Evolutionary conservation across 2,797 vertebrate species (phyloP).

Genomic region (Pitangus sulphuratus): DNA sequence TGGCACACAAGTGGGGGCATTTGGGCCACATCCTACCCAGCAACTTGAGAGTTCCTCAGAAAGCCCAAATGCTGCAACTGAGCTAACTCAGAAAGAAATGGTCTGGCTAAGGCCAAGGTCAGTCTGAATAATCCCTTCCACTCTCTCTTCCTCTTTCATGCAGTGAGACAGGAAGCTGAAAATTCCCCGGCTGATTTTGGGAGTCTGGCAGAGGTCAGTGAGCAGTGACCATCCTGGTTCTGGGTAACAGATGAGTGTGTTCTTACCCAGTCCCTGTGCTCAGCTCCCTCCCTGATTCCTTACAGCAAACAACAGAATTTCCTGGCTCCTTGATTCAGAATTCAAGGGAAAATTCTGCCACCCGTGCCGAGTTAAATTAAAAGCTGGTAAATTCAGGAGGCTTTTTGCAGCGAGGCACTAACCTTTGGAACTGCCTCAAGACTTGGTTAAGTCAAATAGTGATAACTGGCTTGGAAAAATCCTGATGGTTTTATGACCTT

Average conservation of each 20-base stretch:
- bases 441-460: neutral
- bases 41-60: neutral
- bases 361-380: neutral
- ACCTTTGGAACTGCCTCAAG: conserved; percentile 57
- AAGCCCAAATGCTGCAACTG: neutral
- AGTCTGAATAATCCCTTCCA: neutral
- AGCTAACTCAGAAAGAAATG: neutral
- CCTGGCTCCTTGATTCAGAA: neutral
- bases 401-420: neutral
- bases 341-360: neutral
- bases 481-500: conserved; percentile 46
- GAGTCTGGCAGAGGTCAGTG: neutral
- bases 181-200: neutral
- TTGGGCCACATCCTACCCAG: neutral
- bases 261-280: neutral
- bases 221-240: neutral
- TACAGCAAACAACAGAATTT: neutral
- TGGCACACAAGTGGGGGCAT: neutral
- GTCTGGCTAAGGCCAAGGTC: neutral
- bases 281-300: neutral
- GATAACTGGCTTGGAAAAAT: conserved; percentile 25
- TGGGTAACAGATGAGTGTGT: neutral
- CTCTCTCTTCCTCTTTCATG: neutral
- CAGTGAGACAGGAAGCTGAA: neutral
- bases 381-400: neutral